Evolutionary conservation across 2,797 vertebrate species (phyloP), one percentile per base, ranked within the genome.

Genomic region (Lutjanus argentimaculatus): DNA sequence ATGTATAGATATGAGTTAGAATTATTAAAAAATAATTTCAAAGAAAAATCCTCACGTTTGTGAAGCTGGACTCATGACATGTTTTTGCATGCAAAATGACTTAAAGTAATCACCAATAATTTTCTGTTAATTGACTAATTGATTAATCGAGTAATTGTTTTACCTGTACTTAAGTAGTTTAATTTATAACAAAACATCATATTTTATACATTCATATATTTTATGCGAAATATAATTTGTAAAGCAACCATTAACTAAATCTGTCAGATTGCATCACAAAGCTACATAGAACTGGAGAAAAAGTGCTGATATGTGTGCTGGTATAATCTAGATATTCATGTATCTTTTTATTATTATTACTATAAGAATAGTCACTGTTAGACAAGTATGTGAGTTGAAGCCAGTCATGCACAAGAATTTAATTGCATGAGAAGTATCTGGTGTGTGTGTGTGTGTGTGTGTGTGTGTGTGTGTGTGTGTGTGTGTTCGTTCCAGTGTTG

Each of bases 381-480:
- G 4, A 70, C 2, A 17, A 46, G 13, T 25, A 8, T 53, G 11
- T 42, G 22, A 67, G 11, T 3, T 40, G n/a, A 56, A 78, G 7
- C 1, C 70, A 90, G 51, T 82, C 88, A 87, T 91, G 90, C 83
- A 72, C 1, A 55, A 58, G 0, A 69, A 88, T 93, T 75, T 83
- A 92, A 92, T 87, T 87, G 80, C 61, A 67, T 25, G 15, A 36
- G 12, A 66, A 62, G n/a, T n/a, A 25, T 67, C 11, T 51, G 22
- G 67, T 73, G 67, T 70, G 25, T 53, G 25, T 59, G 19, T 62
- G 58, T 53, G 22, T 67, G 58, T 67, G 62, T 58, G 49, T 66
- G 65, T 72, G 30, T 40, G 51, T 51, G 49, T 57, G 36, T 59
- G 61, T 45, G 36, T 46, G 53, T 11, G 58, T 72, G 62, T 67